phyloP scores from a whole-genome alignment of 2,888 invertebrate genomes.

The Andrena trimmerana region DNA sequence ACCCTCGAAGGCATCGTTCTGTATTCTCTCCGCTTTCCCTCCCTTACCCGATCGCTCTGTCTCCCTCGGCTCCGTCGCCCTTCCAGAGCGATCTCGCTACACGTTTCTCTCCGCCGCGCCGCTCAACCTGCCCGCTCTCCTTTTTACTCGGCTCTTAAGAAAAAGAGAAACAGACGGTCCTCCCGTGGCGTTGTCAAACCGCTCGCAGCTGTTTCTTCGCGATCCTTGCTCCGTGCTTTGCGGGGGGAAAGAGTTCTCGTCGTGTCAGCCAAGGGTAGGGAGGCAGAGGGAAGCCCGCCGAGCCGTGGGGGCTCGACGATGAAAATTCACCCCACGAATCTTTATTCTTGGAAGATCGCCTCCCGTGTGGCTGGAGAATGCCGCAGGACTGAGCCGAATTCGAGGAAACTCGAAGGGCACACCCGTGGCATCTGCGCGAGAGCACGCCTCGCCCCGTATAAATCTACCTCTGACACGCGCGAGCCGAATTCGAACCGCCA shows the following conservation, averaged over 20 bases:
- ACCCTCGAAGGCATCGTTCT: slow-evolving; percentile 83
- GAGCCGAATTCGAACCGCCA: slow-evolving; percentile 39
- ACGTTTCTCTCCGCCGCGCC: slow-evolving; percentile 58
- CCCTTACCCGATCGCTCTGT: slow-evolving; percentile 9
- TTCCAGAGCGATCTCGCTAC: slow-evolving; percentile 27
- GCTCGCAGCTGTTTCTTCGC: slow-evolving; percentile 71
- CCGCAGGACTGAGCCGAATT: slow-evolving; percentile 59
- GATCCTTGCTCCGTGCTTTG: slow-evolving; percentile 48
- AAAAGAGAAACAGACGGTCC: slow-evolving; percentile 62
- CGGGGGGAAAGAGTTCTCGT: slow-evolving; percentile 43
- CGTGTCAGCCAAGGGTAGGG: not conserved
- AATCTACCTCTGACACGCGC: slow-evolving; percentile 62
- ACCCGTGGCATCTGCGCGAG: slow-evolving; percentile 68
- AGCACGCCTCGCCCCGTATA: slow-evolving; percentile 67
- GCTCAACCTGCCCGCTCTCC: not conserved
- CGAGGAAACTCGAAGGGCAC: slow-evolving; percentile 64
- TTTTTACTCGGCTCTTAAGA: slow-evolving; percentile 55
- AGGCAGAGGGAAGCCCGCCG: not conserved
- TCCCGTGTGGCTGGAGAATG: slow-evolving; percentile 62
- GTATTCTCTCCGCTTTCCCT: slow-evolving; percentile 61
- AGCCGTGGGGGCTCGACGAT: slow-evolving; percentile 52
- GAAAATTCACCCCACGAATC: slow-evolving; percentile 79
- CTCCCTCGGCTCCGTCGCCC: slow-evolving; percentile 12
- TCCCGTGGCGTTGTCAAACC: slow-evolving; percentile 53
- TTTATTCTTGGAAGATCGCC: slow-evolving; percentile 76